A percentile compares a stretch with the other conserved stretches of the same genome.
phyloP scores from a whole-genome alignment of 35 echinoderm and acorn worm species.

The Amphiura filiformis region DNA sequence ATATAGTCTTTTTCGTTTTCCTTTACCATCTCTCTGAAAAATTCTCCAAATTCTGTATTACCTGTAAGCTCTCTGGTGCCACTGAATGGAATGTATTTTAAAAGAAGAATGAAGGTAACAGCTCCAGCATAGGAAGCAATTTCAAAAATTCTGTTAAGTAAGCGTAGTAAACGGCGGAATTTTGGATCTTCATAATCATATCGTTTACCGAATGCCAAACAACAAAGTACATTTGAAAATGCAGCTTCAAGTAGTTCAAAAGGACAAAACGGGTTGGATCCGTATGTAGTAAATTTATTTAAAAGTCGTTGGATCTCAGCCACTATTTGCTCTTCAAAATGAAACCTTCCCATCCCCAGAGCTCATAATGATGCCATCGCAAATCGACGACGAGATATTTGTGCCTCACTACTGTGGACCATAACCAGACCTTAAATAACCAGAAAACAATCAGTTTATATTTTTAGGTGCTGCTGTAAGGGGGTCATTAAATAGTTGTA shows the following conservation, averaged over 20 bases:
- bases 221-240: background rate
- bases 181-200: too few species aligned
- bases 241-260: background rate
- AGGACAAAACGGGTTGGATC: background rate
- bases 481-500: too few species aligned
- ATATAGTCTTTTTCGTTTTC: background rate
- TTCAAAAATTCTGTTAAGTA: background rate
- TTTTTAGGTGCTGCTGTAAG: too few species aligned
- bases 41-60: background rate
- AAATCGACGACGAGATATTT: background rate
- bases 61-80: background rate
- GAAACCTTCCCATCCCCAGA: background rate
- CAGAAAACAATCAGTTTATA: too few species aligned
- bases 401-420: background rate
- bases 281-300: background rate
- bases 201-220: background rate
- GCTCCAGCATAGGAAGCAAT: background rate
- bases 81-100: background rate
- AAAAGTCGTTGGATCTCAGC: background rate
- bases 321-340: background rate
- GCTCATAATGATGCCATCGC: background rate
- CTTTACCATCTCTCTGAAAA: background rate
- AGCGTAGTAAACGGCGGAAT: background rate
- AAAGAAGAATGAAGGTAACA: background rate
- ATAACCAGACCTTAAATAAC: background rate